These are phyloP conservation scores for Camponotus fellah DNA, from an alignment of 2,888 invertebrate genomes.

Conservation along the genomic window DNA sequence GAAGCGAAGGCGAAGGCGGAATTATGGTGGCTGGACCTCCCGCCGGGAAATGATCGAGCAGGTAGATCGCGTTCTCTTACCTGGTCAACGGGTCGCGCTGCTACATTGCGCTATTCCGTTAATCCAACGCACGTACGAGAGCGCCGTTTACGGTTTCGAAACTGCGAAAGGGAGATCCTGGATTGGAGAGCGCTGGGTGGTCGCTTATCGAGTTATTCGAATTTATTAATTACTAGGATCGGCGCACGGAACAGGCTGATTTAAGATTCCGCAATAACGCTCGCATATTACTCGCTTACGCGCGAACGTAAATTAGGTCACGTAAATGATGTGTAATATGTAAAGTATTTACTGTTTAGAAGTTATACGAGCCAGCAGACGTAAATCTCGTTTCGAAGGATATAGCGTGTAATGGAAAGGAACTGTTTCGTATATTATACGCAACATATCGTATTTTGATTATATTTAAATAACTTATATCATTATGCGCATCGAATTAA, in stretches of 20 bases:
- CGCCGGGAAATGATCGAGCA: constrained; percentile 69
- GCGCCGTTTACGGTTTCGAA: constrained; percentile 44
- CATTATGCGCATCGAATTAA: background rate
- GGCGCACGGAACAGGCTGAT: constrained; percentile 20
- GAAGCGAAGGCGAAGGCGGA: constrained; percentile 70
- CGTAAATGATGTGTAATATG: constrained; percentile 36
- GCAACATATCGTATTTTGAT: background rate
- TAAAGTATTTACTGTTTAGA: constrained; percentile 9
- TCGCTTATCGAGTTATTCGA: constrained; percentile 53
- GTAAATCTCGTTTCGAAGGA: constrained; percentile 4
- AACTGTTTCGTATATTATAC: background rate
- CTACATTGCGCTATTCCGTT: constrained; percentile 54
- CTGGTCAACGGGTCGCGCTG: constrained; percentile 59
- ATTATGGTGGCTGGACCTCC: constrained; percentile 71
- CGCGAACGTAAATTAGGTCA: constrained; percentile 31
- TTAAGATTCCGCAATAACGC: constrained; percentile 42
- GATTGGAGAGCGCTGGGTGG: constrained; percentile 62
- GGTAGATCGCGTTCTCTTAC: constrained; percentile 62
- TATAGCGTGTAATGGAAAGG: background rate
- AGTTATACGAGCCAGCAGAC: background rate
- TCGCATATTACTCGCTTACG: constrained; percentile 20
- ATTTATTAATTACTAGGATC: constrained; percentile 57
- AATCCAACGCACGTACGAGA: constrained; percentile 60
- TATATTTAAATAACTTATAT: background rate
- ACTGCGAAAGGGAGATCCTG: constrained; percentile 31